Evolutionary conservation across 1,140 invertebrate genomes (phyloP), one percentile per base, ranked within the genome.

Genomic region (Thaumetopoea pityocampa): DNA sequence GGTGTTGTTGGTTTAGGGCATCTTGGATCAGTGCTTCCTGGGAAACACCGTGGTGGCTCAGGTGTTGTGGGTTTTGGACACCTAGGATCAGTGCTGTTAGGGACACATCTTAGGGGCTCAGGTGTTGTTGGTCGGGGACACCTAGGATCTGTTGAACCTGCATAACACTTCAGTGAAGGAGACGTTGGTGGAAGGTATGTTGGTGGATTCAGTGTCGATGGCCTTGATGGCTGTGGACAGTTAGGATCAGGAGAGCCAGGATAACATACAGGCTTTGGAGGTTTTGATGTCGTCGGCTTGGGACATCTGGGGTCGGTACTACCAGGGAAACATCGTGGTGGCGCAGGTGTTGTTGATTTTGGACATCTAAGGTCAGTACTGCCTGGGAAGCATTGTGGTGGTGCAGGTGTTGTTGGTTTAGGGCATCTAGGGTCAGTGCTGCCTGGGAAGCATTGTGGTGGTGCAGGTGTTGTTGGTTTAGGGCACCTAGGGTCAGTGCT

Each of bases 401-500:
- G 37, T 6, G 24, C 26, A 12, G 27, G 24, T 8, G 37, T 41
- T 10, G 56, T 43, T 7, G 46, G 52, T 36, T 51, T 10, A 1
- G 58, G 58, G 18, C 58, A 62, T 2, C 53, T 24, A 12, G 56
- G 30, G 18, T 62, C 59, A 2, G 6, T 47, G 10, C 33, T 47
- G 1, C 59, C 59, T 5, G 51, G 55, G 23, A 30, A 51, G 9
- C 47, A 56, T 19, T 46, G 42, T 2, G 48, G 53, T 34, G 20
- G 73, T 23, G 64, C 62, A 27, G 55, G 49, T 4, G 58, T 62
- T 14, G 60, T 61, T 7, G 57, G 44, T 33, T 36, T 44, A 1
- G 50, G 51, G 28, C 59, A 62, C 9, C 54, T 42, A 9, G 77
- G 66, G 56, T 86, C 85, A 0, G 37, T 66, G 14, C 77, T 83